phyloP scores from a whole-genome alignment of 2,797 vertebrate genomes.

The Botia almorhae region DNA sequence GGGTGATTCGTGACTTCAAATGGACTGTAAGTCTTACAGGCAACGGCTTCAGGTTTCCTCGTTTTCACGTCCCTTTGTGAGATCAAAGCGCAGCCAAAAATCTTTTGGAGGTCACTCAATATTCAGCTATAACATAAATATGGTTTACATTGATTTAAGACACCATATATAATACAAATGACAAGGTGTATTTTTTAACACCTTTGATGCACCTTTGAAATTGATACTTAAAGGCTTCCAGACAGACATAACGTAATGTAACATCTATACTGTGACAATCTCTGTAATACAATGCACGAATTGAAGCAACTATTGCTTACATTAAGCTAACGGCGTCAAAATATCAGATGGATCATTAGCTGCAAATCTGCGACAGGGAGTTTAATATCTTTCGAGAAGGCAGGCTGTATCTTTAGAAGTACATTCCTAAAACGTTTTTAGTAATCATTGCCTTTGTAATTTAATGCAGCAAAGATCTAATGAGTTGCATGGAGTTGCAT shows the following conservation, averaged over 20 bases:
- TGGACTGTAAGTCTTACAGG: constrained; percentile 5
- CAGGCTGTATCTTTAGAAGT: background rate
- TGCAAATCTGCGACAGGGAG: background rate
- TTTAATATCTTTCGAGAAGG: background rate
- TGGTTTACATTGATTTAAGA: background rate
- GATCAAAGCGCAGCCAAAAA: constrained; percentile 13
- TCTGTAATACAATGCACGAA: background rate
- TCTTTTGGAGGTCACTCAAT: background rate
- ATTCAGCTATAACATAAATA: background rate
- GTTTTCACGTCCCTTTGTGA: background rate
- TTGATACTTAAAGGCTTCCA: background rate
- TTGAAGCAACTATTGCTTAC: background rate
- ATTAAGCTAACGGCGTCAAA: background rate
- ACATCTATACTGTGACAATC: background rate
- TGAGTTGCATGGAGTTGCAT: constrained; percentile 27
- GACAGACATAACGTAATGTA: constrained; percentile 1
- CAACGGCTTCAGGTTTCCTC: constrained; percentile 5
- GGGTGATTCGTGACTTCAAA: constrained; percentile 15
- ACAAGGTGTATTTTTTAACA: background rate
- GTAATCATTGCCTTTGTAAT: background rate
- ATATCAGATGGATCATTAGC: background rate
- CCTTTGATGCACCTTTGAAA: background rate
- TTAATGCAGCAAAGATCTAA: background rate
- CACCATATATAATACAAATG: constrained; percentile 7
- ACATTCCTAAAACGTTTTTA: constrained; percentile 20